Evolutionary conservation across 2,797 vertebrate genomes (phyloP), one percentile per base, ranked within the genome.

Genomic region (Allobates femoralis): DNA sequence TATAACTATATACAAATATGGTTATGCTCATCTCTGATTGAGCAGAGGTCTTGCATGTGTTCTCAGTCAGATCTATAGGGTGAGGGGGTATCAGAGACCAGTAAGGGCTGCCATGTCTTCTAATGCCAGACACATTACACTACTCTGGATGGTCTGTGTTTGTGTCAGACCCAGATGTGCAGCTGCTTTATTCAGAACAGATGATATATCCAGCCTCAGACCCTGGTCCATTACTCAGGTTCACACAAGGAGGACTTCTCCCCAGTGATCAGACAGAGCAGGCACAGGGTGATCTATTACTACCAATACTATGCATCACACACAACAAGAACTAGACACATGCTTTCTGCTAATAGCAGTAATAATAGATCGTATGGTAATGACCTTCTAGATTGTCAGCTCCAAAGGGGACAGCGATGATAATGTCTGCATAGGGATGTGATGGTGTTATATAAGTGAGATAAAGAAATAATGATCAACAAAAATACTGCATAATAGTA

Each of bases 91-190:
- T 56, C 53, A 50, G 73, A n/a, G 12, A 50, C 21, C 26, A 41
- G 60, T 62, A 69, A 23, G 41, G 28, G 26, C 46, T 28, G 34
- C 21, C 34, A 7, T 67, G 23, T 82, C 41, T 58, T 55, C 51
- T 26, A 30, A n/a, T 71, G n/a, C 51, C 30, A 37, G 19, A 6
- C 66, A 23, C 41, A 67, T 32, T 73, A 73, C 69, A 46, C 23
- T 60, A 37, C 53, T 74, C 5, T 7, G 34, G 23, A 41, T 83
- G 53, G 73, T 26, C 23, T 74, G 53, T 82, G 64, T 11, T 56
- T 82, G 62, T 73, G 67, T 83, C 34, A 60, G 66, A 58, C 30
- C 30, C 53, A 58, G 14, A 60, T 37, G 67, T 83, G 51, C 53
- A 73, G 41, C 34, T 55, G 69, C 37, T 23, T 73, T 56, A 74